A percentile compares a stretch with the other conserved stretches of the same genome.
These are phyloP conservation scores for Stenoptilia bipunctidactyla DNA, from an alignment of 2,888 invertebrate species.

Conservation along the genomic window DNA sequence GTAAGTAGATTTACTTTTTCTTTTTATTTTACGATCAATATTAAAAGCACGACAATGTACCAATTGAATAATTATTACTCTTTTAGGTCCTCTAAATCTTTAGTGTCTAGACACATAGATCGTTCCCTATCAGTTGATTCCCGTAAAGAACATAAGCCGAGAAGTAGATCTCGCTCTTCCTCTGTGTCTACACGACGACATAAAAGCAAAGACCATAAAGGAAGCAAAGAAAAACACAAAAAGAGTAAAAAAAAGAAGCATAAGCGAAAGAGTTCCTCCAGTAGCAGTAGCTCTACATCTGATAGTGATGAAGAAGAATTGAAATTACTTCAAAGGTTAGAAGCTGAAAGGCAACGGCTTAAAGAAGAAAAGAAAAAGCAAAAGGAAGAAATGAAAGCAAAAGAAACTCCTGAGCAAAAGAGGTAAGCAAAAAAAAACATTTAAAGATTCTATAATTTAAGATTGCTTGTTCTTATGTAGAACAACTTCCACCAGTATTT, in stretches of 20 bases:
- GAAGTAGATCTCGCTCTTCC: constrained; percentile 20
- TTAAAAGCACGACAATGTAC: too few species aligned
- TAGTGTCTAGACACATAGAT: constrained; percentile 25
- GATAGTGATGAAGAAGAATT: constrained; percentile 68
- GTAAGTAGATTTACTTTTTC: too few species aligned
- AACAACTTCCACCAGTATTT: not conserved
- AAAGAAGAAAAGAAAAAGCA: constrained; percentile 75
- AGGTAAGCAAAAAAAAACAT: too few species aligned
- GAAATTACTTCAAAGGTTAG: constrained; percentile 78
- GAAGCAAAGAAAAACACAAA: constrained; percentile 18
- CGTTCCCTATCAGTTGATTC: constrained; percentile 29
- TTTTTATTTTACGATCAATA: too few species aligned
- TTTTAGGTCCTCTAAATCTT: constrained; percentile 41
- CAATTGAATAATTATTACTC: too few species aligned
- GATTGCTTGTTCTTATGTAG: too few species aligned
- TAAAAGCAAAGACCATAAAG: constrained; percentile 26
- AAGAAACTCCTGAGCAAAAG: constrained; percentile 97
- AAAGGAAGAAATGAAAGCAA: constrained; percentile 85
- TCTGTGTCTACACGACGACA: constrained; percentile 21
- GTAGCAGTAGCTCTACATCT: constrained; percentile 43
- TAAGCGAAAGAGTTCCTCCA: constrained; percentile 28
- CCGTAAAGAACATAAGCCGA: constrained; percentile 21
- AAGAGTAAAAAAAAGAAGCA: constrained; percentile 36
- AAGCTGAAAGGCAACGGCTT: constrained; percentile 76
- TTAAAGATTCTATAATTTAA: too few species aligned